Base-by-base conservation (phyloP, 1,140 invertebrate genomes). In the Lepidostoma basale region DNA sequence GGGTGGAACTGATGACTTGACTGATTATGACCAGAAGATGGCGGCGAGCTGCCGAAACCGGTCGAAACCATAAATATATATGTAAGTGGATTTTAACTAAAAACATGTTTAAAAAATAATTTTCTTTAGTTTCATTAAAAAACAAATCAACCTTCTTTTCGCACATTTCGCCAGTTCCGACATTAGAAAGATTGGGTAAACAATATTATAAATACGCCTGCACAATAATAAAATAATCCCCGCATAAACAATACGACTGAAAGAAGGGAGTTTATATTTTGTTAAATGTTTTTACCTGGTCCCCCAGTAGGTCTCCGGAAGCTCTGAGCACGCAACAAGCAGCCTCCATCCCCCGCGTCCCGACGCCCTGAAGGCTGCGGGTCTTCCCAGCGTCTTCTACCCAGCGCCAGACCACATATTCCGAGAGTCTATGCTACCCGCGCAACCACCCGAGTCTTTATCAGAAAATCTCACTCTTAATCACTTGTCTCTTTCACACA, bases 241-340 rank as follows among this genome's bases (percentile, higher is more conserved):
- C 2, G 10, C n/a, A 56, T 9, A 9, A 30, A 30, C 26, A 56
- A 26, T 33, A 56, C 14, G 8, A 4, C 23, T 14, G 12, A 25
- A 20, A 16, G n/a, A 16, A 33, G n/a, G n/a, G n/a, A 33, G 28
- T 22, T 12, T 36, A 30, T 14, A 14, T 22, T 10, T 8, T 22
- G 44, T 36, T 36, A 36, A 47, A 22, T 10, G 26, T 33, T 12
- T n/a, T 69, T 33, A 68, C 69, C 69, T 72, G 69, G 45, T 72
- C 69, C 69, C 69, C 69, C 65, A 72, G 52, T 62, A 58, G 40
- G 44, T 72, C 69, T 60, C 69, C 69, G 49, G 67, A 69, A 67
- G 70, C 26, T 72, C 70, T 69, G 36, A 65, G 62, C 8, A 69
- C 56, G 67, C 67, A 69, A 56, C 70, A 72, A 42, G 67, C 67